Conservation (phyloP, 2,888 invertebrate genomes). For the Oligia strigilis region DNA sequence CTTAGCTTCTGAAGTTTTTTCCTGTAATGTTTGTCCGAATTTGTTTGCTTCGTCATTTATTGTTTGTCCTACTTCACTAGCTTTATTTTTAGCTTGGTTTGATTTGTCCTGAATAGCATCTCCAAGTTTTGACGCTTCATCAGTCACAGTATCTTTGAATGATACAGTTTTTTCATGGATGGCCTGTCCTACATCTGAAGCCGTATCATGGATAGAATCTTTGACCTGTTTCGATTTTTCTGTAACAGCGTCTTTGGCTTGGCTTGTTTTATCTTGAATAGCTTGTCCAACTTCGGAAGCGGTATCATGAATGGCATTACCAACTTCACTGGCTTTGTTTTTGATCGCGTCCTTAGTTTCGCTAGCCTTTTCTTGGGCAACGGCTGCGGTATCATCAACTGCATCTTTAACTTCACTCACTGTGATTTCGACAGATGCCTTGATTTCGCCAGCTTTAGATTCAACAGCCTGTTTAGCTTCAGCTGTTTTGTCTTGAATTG, state of each 20-base stretch:
- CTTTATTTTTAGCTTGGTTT: constrained; percentile 57
- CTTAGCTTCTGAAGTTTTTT: constrained; percentile 54
- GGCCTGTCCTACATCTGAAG: constrained; percentile 68
- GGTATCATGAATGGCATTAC: constrained; percentile 67
- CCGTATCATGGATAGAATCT: constrained; percentile 71
- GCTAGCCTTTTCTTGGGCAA: constrained; percentile 62
- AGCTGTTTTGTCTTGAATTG: constrained; percentile 70
- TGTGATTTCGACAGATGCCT: constrained; percentile 73
- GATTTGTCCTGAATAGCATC: constrained; percentile 67
- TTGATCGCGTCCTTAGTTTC: constrained; percentile 63
- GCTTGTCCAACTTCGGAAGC: constrained; percentile 67
- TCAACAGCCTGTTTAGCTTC: constrained; percentile 69
- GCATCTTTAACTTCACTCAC: constrained; percentile 71
- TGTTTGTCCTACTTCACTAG: constrained; percentile 58
- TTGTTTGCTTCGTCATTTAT: constrained; percentile 60
- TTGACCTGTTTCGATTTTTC: constrained; percentile 70
- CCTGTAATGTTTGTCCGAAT: constrained; percentile 60
- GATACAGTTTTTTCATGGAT: constrained; percentile 67
- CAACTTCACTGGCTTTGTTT: constrained; percentile 67
- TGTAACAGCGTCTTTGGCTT: constrained; percentile 67
- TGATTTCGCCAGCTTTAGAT: constrained; percentile 67
- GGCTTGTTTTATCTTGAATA: constrained; percentile 69
- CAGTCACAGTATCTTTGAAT: constrained; percentile 63
- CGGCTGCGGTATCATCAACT: constrained; percentile 63
- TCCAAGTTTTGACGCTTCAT: constrained; percentile 66